A percentile compares a stretch with the other conserved stretches of the same genome.
These are phyloP conservation scores for Tipula unca DNA, from an alignment of 2,888 invertebrate species.

Conservation along the genomic window DNA sequence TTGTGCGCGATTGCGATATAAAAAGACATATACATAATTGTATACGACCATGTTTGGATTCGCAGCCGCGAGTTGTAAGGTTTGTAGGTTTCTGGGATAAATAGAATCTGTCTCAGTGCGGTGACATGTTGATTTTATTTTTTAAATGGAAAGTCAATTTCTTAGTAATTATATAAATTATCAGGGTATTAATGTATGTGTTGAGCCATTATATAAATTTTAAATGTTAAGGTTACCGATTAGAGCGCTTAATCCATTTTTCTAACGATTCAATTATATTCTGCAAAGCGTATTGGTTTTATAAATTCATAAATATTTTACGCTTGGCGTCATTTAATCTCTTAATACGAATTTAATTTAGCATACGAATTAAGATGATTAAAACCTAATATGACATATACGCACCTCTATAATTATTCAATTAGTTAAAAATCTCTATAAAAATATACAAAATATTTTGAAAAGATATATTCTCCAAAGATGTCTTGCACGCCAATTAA, in stretches of 20 bases:
- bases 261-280: no score
- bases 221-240: neutral
- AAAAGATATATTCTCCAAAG: neutral
- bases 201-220: neutral
- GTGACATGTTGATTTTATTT: neutral
- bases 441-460: neutral
- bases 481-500: neutral
- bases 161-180: neutral
- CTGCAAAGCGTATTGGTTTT: no score
- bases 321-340: no score
- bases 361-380: neutral
- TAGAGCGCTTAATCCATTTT: neutral
- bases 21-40: neutral
- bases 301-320: no score
- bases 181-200: neutral
- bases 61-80: neutral
- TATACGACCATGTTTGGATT: neutral
- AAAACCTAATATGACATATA: neutral
- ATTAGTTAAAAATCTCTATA: neutral
- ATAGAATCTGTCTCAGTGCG: neutral
- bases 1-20: neutral
- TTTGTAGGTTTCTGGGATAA: conserved; percentile 8
- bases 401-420: neutral
- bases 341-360: neutral
- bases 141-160: neutral